phyloP scores from a whole-genome alignment of 2,797 vertebrate genomes.

The Cynodonichthys magdalenae region DNA sequence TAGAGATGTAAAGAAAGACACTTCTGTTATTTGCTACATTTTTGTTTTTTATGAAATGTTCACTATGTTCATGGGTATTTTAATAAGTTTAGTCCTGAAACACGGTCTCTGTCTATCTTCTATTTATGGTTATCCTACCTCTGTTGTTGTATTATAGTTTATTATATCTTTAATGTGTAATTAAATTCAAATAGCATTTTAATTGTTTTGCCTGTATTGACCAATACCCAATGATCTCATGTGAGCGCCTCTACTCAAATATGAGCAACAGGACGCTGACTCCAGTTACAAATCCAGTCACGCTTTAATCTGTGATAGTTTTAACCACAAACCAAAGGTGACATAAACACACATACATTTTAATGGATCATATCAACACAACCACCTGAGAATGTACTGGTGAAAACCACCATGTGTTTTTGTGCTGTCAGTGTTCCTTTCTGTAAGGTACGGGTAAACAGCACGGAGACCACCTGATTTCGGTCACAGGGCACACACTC shows the following conservation, averaged over 20 bases:
- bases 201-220: not conserved
- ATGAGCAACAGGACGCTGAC: not conserved
- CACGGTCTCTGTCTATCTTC: too few relatives aligned
- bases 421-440: conserved; percentile 13
- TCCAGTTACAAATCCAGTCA: not conserved
- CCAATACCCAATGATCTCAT: not conserved
- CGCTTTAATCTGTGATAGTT: not conserved
- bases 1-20: not conserved
- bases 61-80: too few relatives aligned
- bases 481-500: conserved; percentile 62
- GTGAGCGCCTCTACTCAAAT: not conserved
- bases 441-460: conserved; percentile 14
- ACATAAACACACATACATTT: not conserved
- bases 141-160: too few relatives aligned
- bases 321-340: not conserved
- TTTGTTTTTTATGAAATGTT: too few relatives aligned
- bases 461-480: conserved; percentile 45
- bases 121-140: too few relatives aligned
- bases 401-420: conserved; percentile 18
- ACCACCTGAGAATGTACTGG: not conserved
- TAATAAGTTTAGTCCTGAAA: too few relatives aligned
- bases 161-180: too few relatives aligned
- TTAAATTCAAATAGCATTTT: too few relatives aligned
- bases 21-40: too few relatives aligned
- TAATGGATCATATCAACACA: not conserved